Evolutionary conservation across 2,113 vertebrate species (phyloP).

Genomic region (Ardeotis arabs): DNA sequence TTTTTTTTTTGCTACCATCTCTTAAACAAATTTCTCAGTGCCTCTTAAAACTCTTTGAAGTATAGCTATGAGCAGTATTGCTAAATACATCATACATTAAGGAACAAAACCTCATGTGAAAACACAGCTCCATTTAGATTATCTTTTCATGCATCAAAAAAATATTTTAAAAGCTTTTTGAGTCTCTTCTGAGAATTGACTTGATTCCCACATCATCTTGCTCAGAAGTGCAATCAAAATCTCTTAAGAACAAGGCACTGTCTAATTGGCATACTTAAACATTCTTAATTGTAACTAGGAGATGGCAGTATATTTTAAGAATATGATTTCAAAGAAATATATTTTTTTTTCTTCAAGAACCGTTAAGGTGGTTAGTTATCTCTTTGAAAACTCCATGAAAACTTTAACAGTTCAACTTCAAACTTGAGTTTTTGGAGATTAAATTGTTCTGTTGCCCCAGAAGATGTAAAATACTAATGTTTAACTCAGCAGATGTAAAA

Average conservation of each 20-base stretch:
- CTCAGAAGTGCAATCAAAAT: slow-evolving; percentile 19
- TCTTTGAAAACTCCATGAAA: neutral
- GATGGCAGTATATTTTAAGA: neutral
- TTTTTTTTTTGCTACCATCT: neutral
- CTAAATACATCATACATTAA: neutral
- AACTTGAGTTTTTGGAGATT: neutral
- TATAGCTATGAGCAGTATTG: neutral
- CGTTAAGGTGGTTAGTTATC: neutral
- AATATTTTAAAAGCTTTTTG: slow-evolving; percentile 33
- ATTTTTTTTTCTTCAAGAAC: neutral
- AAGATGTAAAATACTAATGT: neutral
- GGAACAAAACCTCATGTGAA: neutral
- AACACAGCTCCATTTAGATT: neutral
- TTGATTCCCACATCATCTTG: slow-evolving; percentile 21
- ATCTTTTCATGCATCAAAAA: slow-evolving; percentile 6
- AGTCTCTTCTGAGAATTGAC: neutral
- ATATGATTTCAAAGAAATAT: neutral
- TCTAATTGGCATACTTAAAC: slow-evolving; percentile 19
- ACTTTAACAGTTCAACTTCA: neutral
- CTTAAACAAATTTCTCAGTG: neutral
- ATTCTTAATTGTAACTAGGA: neutral
- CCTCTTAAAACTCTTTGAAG: neutral
- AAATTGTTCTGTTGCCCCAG: neutral
- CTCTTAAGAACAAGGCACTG: neutral
- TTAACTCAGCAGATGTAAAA: neutral